These are phyloP conservation scores for Nebria brevicollis DNA, from an alignment of 2,888 invertebrate species.

Conservation along the genomic window DNA sequence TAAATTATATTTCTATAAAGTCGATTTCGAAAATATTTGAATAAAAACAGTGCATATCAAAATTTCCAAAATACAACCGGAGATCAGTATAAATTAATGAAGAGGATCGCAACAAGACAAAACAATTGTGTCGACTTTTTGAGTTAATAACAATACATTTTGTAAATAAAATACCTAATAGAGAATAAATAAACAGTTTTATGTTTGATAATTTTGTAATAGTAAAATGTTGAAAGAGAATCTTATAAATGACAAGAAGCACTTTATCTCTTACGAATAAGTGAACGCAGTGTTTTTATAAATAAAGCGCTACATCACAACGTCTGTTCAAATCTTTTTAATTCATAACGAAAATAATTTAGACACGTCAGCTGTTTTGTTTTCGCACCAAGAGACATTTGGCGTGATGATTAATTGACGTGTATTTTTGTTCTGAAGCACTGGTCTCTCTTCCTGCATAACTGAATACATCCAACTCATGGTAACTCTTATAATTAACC, in stretches of 20 bases:
- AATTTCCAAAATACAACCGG: no score
- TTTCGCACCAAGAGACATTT: conserved; percentile 3
- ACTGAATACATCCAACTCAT: not conserved
- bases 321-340: conserved; percentile 28
- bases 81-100: no score
- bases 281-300: not conserved
- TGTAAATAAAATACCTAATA: no score
- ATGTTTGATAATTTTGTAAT: no score
- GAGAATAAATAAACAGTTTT: no score
- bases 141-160: no score
- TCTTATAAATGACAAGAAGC: no score
- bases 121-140: no score
- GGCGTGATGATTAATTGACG: not conserved
- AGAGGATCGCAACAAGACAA: no score
- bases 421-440: not conserved
- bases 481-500: not conserved
- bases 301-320: conserved; percentile 13
- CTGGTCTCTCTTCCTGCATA: not conserved
- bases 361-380: conserved; percentile 37
- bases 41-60: no score
- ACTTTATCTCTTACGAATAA: no score
- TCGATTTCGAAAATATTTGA: not conserved
- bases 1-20: not conserved
- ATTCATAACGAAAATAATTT: conserved; percentile 39
- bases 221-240: no score